Evolutionary conservation across 53 echinoderm and acorn worm species (phyloP).

Genomic region (Paracentrotus lividus): DNA sequence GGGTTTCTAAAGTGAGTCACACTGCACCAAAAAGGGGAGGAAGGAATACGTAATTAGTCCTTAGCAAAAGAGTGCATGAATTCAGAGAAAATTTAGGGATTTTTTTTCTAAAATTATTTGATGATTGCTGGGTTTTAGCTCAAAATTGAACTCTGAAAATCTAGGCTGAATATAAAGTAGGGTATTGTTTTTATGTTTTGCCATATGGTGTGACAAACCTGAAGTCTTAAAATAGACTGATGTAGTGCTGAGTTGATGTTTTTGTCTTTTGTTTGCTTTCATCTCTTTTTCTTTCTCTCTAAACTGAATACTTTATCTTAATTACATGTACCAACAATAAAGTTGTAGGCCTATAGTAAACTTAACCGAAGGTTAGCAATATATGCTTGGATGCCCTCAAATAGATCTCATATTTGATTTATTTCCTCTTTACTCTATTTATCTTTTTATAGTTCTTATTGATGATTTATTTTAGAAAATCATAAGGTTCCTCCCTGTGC

Average conservation of each 20-base stretch:
- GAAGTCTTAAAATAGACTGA: background rate
- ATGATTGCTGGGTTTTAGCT: slow-evolving; percentile 32
- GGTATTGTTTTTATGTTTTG: background rate
- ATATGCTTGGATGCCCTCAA: too few relatives aligned
- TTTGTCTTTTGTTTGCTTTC: background rate
- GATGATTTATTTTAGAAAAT: too few relatives aligned
- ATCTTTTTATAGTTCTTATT: too few relatives aligned
- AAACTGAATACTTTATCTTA: too few relatives aligned
- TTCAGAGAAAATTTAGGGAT: background rate
- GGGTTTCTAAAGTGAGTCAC: slow-evolving; percentile 47
- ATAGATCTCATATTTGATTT: too few relatives aligned
- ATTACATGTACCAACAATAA: too few relatives aligned
- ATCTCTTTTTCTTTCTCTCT: background rate
- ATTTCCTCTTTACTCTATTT: background rate
- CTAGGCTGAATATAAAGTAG: background rate
- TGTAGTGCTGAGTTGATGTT: background rate
- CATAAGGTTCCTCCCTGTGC: too few relatives aligned
- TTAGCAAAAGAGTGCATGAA: slow-evolving; percentile 25
- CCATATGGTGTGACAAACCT: background rate
- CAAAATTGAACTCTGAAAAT: slow-evolving; percentile 15
- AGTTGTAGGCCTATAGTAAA: too few relatives aligned
- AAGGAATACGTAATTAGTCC: slow-evolving; percentile 53
- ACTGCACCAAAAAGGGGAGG: background rate
- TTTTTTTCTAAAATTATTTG: slow-evolving; percentile 1
- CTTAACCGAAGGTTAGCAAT: too few relatives aligned